Conservation (phyloP, 2,888 invertebrate species). For the Eurois occulta region DNA sequence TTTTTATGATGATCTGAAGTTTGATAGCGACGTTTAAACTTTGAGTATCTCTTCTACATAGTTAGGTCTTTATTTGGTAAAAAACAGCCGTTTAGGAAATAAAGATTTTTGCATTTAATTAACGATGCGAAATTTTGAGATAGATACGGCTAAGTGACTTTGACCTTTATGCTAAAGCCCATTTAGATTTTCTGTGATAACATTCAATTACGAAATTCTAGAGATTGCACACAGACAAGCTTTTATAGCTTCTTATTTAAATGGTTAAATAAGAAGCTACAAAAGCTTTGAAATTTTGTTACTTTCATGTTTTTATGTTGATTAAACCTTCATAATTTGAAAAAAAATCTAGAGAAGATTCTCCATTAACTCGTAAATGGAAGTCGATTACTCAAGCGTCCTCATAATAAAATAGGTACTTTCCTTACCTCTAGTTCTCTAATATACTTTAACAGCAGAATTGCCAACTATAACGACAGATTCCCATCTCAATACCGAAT, state of each 20-base stretch:
- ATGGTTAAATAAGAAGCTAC: too few relatives aligned
- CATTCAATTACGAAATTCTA: slow-evolving; percentile 44
- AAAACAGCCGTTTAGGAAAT: slow-evolving; percentile 17
- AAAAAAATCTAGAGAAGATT: not conserved
- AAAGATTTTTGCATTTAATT: slow-evolving; percentile 42
- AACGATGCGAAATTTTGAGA: slow-evolving; percentile 32
- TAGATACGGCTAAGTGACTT: slow-evolving; percentile 38
- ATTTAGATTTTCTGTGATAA: slow-evolving; percentile 53
- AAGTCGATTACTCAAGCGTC: not conserved
- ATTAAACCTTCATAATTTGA: too few relatives aligned
- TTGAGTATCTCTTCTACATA: not conserved
- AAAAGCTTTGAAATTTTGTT: not conserved
- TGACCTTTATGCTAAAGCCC: slow-evolving; percentile 51
- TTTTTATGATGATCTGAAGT: slow-evolving; percentile 5
- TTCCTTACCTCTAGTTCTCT: not conserved
- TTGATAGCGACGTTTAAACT: slow-evolving; percentile 7
- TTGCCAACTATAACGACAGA: slow-evolving; percentile 7
- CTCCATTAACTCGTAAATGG: not conserved
- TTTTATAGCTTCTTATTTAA: too few relatives aligned
- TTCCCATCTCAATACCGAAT: slow-evolving; percentile 70
- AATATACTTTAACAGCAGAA: not conserved
- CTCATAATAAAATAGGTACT: not conserved
- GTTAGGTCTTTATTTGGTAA: slow-evolving; percentile 12
- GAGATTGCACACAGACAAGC: slow-evolving; percentile 26
- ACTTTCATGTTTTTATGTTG: not conserved